Evolutionary conservation across 2,113 vertebrate genomes (phyloP).

Genomic region (Albula goreensis): DNA sequence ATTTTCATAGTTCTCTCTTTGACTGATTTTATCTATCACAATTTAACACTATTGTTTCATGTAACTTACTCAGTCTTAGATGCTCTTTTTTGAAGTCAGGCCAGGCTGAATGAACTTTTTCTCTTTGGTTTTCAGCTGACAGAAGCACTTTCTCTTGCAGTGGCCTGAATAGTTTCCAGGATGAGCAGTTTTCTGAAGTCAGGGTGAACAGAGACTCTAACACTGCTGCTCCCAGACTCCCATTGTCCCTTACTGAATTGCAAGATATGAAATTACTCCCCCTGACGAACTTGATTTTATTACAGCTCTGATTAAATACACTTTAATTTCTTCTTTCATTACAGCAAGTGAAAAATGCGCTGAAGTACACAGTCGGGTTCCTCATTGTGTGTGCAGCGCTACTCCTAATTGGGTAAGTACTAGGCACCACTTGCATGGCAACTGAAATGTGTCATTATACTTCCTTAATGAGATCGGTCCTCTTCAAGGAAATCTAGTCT

Average conservation of each 20-base stretch:
- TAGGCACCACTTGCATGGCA: slow-evolving; percentile 14
- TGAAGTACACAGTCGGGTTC: slow-evolving; percentile 92
- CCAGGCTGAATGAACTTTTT: background rate
- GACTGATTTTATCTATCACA: no score
- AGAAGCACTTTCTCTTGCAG: slow-evolving; percentile 54
- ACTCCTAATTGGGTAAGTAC: slow-evolving; percentile 94
- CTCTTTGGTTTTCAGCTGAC: slow-evolving; percentile 63
- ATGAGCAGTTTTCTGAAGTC: slow-evolving; percentile 42
- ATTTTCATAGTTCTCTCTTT: background rate
- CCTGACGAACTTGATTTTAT: slow-evolving; percentile 50
- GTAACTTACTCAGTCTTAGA: background rate
- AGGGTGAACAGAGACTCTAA: slow-evolving; percentile 45
- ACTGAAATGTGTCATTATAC: slow-evolving; percentile 44
- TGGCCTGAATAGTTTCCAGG: slow-evolving; percentile 49
- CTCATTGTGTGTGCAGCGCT: slow-evolving; percentile 82
- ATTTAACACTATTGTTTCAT: background rate
- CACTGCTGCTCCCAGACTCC: slow-evolving; percentile 42
- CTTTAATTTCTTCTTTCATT: slow-evolving; percentile 57
- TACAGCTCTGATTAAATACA: slow-evolving; percentile 43
- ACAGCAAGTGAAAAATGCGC: slow-evolving; percentile 90
- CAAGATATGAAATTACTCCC: slow-evolving; percentile 33
- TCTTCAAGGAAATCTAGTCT: slow-evolving; percentile 34
- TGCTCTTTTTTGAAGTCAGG: no score
- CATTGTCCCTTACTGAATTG: slow-evolving; percentile 41
- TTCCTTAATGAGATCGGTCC: slow-evolving; percentile 46